Percentiles rank a stretch among this genome's conserved stretches.
These are phyloP conservation scores for Amaurobius ferox DNA, from an alignment of 2,888 invertebrate species.

Conservation along the genomic window DNA sequence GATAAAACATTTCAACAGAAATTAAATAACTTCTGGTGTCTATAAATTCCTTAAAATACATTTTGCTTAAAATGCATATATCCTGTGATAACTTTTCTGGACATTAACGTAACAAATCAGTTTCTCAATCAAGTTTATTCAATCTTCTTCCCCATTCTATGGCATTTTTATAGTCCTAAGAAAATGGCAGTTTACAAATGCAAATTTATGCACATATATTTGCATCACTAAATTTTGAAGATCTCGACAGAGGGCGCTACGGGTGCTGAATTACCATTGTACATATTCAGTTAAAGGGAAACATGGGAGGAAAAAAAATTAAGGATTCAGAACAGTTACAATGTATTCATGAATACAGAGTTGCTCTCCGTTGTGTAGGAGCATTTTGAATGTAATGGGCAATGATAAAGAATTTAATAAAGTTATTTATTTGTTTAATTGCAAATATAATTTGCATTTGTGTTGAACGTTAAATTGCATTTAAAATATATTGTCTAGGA, in stretches of 20 bases:
- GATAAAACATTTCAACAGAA: no score
- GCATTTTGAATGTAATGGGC: no score
- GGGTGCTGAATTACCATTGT: slow-evolving; percentile 40
- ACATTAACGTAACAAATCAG: slow-evolving; percentile 20
- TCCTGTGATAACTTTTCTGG: neutral
- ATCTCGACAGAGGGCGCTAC: slow-evolving; percentile 61
- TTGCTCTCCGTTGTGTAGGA: neutral
- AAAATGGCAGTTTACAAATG: slow-evolving; percentile 38
- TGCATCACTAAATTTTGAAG: slow-evolving; percentile 47
- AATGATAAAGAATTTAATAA: no score
- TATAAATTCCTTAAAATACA: neutral
- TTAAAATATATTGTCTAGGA: no score
- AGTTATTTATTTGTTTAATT: no score
- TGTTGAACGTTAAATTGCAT: no score
- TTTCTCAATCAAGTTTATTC: neutral
- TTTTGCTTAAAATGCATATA: neutral
- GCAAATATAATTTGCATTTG: no score
- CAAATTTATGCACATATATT: slow-evolving; percentile 70
- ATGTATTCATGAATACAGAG: neutral
- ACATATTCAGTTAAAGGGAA: neutral
- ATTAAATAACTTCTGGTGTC: neutral
- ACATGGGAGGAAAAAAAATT: slow-evolving; percentile 3
- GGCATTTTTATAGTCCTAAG: slow-evolving; percentile 12
- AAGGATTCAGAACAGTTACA: neutral
- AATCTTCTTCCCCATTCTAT: slow-evolving; percentile 16